phyloP scores from a whole-genome alignment of 2,113 vertebrate genomes.

The Macquaria australasica region DNA sequence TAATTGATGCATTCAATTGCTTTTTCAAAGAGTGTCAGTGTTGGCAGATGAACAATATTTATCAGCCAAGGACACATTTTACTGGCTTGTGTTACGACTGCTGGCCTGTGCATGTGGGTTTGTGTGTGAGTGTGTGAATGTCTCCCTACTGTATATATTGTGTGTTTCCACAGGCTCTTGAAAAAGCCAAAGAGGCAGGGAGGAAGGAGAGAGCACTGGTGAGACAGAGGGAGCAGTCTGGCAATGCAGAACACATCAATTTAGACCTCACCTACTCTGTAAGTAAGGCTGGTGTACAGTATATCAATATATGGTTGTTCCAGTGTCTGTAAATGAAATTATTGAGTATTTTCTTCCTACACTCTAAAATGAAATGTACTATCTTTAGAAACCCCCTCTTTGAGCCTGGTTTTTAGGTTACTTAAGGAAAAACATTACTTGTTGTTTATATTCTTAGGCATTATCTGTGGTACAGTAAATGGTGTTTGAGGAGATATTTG shows the following conservation, averaged over 20 bases:
- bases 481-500: not conserved
- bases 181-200: conserved; percentile 97
- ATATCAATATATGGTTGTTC: not conserved
- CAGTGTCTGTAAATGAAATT: not conserved
- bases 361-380: not conserved
- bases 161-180: conserved; percentile 86
- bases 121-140: not conserved
- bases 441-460: not conserved
- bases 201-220: conserved; percentile 92
- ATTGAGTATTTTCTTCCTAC: not conserved
- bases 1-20: not conserved
- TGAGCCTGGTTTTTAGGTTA: not conserved
- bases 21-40: not conserved
- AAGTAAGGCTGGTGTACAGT: conserved; percentile 72
- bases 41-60: not conserved
- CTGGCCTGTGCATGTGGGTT: not conserved
- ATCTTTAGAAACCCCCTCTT: not conserved
- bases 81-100: not conserved
- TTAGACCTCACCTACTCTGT: conserved; percentile 96
- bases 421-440: not conserved
- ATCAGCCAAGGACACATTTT: not conserved
- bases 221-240: conserved; percentile 91
- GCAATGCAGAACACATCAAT: conserved; percentile 89
- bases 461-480: not conserved
- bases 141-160: not conserved